These are phyloP conservation scores for Varecia variegata DNA, from an alignment of 2,797 vertebrate genomes.

Conservation along the genomic window DNA sequence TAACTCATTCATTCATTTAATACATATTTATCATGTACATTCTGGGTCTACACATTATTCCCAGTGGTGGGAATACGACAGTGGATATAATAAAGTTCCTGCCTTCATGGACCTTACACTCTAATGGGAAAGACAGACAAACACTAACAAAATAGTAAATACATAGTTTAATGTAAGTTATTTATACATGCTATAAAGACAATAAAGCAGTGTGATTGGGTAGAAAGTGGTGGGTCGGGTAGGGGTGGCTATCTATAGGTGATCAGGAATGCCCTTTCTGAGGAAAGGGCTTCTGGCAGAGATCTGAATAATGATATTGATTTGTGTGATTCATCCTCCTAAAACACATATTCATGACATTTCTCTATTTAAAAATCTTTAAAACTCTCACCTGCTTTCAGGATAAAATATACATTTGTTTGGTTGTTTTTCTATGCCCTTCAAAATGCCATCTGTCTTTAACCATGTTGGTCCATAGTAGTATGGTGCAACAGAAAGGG, in stretches of 20 bases:
- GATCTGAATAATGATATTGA: neutral
- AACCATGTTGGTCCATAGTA: neutral
- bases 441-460: neutral
- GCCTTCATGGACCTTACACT: neutral
- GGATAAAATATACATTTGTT: neutral
- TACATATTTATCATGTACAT: neutral
- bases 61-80: neutral
- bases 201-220: neutral
- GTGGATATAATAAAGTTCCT: neutral
- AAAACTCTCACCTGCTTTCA: neutral
- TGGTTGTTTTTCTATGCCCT: neutral
- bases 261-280: neutral
- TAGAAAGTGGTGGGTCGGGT: neutral
- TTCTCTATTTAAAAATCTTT: neutral
- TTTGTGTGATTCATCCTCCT: neutral
- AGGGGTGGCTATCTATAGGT: neutral
- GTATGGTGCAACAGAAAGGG: neutral
- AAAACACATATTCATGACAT: neutral
- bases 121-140: neutral
- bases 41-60: neutral
- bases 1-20: neutral
- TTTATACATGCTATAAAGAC: neutral
- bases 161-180: neutral
- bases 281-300: neutral
- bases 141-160: neutral